These are phyloP conservation scores for Montipora foliosa DNA, from an alignment of 64 coral and sea anemone genomes.

Conservation along the genomic window DNA sequence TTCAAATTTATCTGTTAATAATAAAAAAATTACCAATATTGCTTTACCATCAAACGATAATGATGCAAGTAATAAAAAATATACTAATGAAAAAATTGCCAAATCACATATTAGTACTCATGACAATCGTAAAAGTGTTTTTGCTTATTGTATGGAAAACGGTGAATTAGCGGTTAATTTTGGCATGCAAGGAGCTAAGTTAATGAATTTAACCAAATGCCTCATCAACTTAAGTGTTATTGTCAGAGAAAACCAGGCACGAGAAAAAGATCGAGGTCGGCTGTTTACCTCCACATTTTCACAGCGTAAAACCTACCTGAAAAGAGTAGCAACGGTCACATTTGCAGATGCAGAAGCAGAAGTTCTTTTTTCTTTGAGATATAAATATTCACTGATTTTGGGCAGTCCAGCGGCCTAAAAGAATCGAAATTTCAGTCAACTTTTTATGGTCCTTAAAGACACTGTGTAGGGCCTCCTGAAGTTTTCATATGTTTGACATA, in stretches of 20 bases:
- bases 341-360: not conserved
- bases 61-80: too few relatives aligned
- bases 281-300: not conserved
- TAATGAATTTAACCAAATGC: too few relatives aligned
- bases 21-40: too few relatives aligned
- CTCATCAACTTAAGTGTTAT: not conserved
- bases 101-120: too few relatives aligned
- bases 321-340: not conserved
- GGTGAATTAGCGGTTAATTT: too few relatives aligned
- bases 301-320: not conserved
- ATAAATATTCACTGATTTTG: not conserved
- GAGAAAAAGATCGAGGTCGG: slow-evolving; percentile 8
- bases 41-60: too few relatives aligned
- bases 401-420: not conserved
- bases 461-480: not conserved
- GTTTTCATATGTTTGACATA: not conserved
- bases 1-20: too few relatives aligned
- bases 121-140: too few relatives aligned
- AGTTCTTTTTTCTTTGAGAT: not conserved
- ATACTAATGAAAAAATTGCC: too few relatives aligned
- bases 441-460: not conserved
- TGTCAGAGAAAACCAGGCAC: not conserved
- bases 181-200: too few relatives aligned
- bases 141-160: too few relatives aligned
- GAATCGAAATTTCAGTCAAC: not conserved